A percentile compares a stretch with the other conserved stretches of the same genome.
phyloP scores from a whole-genome alignment of 2,797 vertebrate species.

The Aulostomus chinensis region DNA sequence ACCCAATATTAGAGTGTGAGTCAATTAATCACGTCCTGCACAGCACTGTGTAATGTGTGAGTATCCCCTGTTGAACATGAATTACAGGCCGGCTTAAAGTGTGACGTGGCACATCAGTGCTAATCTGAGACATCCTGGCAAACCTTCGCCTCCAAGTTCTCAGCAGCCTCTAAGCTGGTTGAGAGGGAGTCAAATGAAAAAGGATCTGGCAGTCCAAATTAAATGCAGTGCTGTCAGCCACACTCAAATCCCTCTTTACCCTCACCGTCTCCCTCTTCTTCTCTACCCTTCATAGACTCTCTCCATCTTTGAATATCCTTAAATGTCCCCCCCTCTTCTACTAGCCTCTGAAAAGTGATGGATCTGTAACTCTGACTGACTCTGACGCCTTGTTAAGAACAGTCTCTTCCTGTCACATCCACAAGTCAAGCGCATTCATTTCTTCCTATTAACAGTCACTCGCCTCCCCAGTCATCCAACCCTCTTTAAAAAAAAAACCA shows the following conservation, averaged over 20 bases:
- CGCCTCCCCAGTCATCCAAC: conserved; percentile 65
- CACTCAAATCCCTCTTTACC: conserved; percentile 73
- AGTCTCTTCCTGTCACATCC: conserved; percentile 82
- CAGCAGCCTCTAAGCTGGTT: conserved; percentile 77
- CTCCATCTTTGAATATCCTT: conserved; percentile 75
- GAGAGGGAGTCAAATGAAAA: conserved; percentile 80
- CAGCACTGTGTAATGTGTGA: conserved; percentile 79
- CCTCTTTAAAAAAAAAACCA: conserved; percentile 47
- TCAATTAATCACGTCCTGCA: conserved; percentile 80
- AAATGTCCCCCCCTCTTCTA: conserved; percentile 57
- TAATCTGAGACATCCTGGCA: conserved; percentile 79
- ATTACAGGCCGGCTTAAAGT: conserved; percentile 79
- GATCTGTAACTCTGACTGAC: conserved; percentile 83
- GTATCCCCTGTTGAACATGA: conserved; percentile 84
- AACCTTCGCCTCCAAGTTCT: conserved; percentile 74
- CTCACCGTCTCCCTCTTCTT: conserved; percentile 60
- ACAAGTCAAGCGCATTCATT: conserved; percentile 79
- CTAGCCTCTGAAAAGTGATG: conserved; percentile 74
- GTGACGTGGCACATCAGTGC: conserved; percentile 75
- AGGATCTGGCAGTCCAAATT: conserved; percentile 82
- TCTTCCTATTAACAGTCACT: conserved; percentile 79
- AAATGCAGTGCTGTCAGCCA: conserved; percentile 78
- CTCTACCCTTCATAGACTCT: conserved; percentile 73
- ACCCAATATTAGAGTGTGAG: conserved; percentile 80
- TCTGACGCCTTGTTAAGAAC: conserved; percentile 84